Percentiles rank a stretch among this genome's conserved stretches.
Conservation (phyloP, 1,140 invertebrate species). For the Brachionus asplanchnoidis region DNA sequence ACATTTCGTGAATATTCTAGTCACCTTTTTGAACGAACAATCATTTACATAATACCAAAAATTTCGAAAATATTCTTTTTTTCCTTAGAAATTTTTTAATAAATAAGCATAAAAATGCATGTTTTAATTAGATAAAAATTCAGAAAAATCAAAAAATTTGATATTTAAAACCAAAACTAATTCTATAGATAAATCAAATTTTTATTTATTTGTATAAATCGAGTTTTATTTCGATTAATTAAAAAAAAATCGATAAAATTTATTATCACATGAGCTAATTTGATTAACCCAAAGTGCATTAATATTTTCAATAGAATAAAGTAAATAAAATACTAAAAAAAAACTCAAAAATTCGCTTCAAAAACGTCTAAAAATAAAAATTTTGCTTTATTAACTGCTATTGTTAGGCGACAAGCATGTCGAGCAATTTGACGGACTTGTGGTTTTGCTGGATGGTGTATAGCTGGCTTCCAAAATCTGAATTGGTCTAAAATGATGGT, state of each 20-base stretch:
- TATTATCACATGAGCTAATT: background rate
- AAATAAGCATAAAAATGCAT: background rate
- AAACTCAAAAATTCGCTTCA: background rate
- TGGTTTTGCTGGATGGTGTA: background rate
- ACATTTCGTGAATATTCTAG: background rate
- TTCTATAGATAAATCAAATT: background rate
- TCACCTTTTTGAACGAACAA: background rate
- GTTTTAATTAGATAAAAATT: background rate
- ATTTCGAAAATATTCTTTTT: background rate
- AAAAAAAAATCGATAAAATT: conserved; percentile 15
- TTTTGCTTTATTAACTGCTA: background rate
- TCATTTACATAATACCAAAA: background rate
- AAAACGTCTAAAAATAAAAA: conserved; percentile 5
- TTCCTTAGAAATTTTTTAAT: background rate
- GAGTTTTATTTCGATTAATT: conserved; percentile 21
- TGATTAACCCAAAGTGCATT: background rate
- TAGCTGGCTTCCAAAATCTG: background rate
- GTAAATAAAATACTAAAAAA: background rate
- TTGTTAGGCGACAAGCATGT: background rate
- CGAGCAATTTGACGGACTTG: background rate
- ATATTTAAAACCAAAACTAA: background rate
- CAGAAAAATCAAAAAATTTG: background rate
- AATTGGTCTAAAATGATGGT: background rate
- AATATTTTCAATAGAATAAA: background rate
- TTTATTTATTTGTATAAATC: background rate